Evolutionary conservation across 2,113 vertebrate species (phyloP).

Genomic region (Paradoxurus hermaphroditus): DNA sequence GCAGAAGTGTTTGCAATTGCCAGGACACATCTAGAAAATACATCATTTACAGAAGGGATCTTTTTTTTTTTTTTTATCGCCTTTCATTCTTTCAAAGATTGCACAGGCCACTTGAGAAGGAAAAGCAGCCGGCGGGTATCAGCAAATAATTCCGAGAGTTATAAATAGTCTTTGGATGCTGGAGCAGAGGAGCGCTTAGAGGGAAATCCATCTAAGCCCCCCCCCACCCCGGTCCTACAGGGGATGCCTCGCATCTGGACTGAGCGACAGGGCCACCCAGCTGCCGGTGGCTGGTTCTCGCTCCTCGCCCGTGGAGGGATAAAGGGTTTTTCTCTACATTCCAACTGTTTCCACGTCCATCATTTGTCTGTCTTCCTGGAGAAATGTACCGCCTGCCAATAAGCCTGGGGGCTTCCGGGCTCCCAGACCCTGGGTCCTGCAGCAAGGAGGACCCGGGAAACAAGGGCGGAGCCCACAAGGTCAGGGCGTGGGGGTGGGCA

Average conservation of each 20-base stretch:
- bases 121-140: conserved; percentile 20
- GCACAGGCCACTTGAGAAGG: conserved; percentile 66
- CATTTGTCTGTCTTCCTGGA: background rate
- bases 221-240: accelerated
- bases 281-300: accelerated
- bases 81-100: conserved; percentile 18
- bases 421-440: accelerated
- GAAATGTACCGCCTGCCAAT: background rate
- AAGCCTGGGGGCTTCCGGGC: background rate
- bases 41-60: conserved; percentile 19
- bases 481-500: accelerated
- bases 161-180: conserved; percentile 44
- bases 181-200: conserved; percentile 36
- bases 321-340: background rate
- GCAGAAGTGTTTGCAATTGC: conserved; percentile 39
- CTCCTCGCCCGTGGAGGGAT: accelerated
- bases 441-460: background rate
- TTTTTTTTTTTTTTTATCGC: conserved; percentile 3
- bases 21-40: conserved; percentile 54
- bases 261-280: background rate
- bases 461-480: accelerated
- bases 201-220: background rate
- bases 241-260: background rate
- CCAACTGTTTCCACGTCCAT: background rate
- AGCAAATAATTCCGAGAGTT: conserved; percentile 71